Base-by-base conservation (phyloP, 1,140 invertebrate species). In the Lethrus apterus region DNA sequence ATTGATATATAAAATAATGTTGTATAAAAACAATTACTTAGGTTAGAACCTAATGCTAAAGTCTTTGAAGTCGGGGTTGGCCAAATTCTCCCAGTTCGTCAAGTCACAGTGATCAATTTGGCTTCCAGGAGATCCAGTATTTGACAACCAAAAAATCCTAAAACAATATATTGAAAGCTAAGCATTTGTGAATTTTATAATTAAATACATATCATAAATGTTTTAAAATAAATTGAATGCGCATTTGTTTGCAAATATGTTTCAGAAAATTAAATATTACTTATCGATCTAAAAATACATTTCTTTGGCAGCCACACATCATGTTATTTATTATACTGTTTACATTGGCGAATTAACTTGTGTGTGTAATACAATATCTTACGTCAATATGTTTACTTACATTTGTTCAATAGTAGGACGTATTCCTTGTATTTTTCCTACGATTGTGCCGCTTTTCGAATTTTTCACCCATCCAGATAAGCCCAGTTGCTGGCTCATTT, bases 401-500 rank as follows among this genome's bases (percentile, higher is more conserved):
- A 93, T 86, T 64, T 87, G 79, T 65, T 92, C 84, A 44, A 93
- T 70, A 50, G 79, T 74, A 4, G 76, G 69, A 62, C 85, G 87
- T 10, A 72, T 72, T 15, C 90, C 90, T 70, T 93, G 86, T 64
- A 93, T 77, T 68, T 89, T 89, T 14, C 90, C 90, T 1, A 88
- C 71, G 35, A 93, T 86, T 5, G 89, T 89, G 18, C 89, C 89
- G 50, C 75, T 77, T 64, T 84, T 88, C n/a, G 80, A 82, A 60
- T 91, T 90, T 64, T 92, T 92, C 42, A 93, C 83, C 89, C 89
- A 93, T n/a, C 90, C 90, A 19, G 76, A 77, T 10, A 93, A 74
- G 24, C 78, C 78, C 10, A 87, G 67, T 52, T 81, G 72, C 46
- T 77, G 75, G 19, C 79, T 80, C 44, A 84, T 70, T 56, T 91